These are phyloP conservation scores for Rotaria magnacalcarata DNA, from an alignment of 2,888 invertebrate species.

Conservation along the genomic window DNA sequence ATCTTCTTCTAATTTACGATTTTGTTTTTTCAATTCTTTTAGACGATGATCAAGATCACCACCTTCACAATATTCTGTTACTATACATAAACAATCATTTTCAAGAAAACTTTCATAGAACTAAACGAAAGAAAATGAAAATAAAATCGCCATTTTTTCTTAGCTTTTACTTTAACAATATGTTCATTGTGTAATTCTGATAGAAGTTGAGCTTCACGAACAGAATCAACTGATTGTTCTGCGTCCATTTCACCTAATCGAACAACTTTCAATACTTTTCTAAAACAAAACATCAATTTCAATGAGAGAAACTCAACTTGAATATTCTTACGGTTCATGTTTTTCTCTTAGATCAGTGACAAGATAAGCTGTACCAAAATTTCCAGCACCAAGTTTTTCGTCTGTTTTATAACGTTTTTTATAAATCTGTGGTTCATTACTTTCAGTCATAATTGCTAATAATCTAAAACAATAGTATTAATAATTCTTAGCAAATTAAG, in stretches of 20 bases:
- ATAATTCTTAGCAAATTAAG: too few relatives aligned
- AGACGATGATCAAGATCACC: slow-evolving; percentile 58
- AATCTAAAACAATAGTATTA: neutral
- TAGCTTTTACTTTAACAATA: slow-evolving; percentile 51
- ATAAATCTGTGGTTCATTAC: neutral
- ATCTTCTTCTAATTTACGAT: slow-evolving; percentile 53
- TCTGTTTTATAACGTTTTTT: slow-evolving; percentile 53
- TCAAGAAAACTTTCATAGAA: slow-evolving; percentile 49
- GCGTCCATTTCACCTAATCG: slow-evolving; percentile 57
- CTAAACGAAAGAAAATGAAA: neutral
- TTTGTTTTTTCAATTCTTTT: slow-evolving; percentile 52
- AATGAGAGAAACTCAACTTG: neutral
- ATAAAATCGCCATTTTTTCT: neutral
- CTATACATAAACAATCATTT: slow-evolving; percentile 58
- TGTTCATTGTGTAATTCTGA: slow-evolving; percentile 56
- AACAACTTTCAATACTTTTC: slow-evolving; percentile 59
- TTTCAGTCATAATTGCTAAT: neutral
- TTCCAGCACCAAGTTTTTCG: slow-evolving; percentile 57
- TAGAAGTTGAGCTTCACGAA: slow-evolving; percentile 56
- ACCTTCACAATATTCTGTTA: slow-evolving; percentile 60
- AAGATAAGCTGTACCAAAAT: slow-evolving; percentile 58
- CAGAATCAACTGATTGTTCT: slow-evolving; percentile 59
- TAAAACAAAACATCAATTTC: slow-evolving; percentile 48
- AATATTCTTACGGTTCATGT: slow-evolving; percentile 50
- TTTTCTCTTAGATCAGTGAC: slow-evolving; percentile 51